A percentile compares a stretch with the other conserved stretches of the same genome.
Conservation (phyloP, 2,797 vertebrate genomes). For the Lycodopsis pacificus region DNA sequence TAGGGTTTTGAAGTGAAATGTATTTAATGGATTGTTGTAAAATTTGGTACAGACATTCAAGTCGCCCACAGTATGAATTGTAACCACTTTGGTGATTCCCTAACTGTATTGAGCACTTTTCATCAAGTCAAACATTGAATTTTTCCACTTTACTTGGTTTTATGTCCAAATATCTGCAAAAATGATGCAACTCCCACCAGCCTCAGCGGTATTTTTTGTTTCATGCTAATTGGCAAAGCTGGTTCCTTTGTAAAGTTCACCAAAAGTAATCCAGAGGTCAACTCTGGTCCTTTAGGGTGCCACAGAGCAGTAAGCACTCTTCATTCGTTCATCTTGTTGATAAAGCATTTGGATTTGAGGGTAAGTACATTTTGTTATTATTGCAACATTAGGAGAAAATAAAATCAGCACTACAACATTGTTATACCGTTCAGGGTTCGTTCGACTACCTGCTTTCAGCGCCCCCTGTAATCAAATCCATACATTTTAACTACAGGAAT, state of each 20-base stretch:
- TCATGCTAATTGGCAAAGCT: background rate
- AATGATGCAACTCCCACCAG: background rate
- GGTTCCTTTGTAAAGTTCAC: slow-evolving; percentile 12
- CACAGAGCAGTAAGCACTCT: background rate
- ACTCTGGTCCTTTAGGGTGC: slow-evolving; percentile 2
- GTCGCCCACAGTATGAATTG: background rate
- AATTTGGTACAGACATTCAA: background rate
- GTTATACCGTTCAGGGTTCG: background rate
- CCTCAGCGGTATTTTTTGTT: background rate
- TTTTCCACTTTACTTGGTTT: background rate
- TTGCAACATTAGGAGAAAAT: background rate
- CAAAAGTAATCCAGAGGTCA: slow-evolving; percentile 19
- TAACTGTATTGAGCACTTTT: background rate
- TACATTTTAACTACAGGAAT: slow-evolving; percentile 36
- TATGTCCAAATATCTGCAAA: background rate
- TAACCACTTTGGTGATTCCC: background rate
- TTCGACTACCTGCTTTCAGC: background rate
- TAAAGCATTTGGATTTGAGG: slow-evolving; percentile 5
- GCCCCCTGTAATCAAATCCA: slow-evolving; percentile 3
- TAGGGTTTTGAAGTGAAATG: background rate
- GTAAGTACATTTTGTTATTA: background rate
- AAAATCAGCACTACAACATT: background rate
- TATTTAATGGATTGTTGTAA: background rate
- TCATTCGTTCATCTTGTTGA: slow-evolving; percentile 23
- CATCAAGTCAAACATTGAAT: background rate